Conservation (phyloP, 2,113 vertebrate species). For the Sapayoa aenigma region DNA sequence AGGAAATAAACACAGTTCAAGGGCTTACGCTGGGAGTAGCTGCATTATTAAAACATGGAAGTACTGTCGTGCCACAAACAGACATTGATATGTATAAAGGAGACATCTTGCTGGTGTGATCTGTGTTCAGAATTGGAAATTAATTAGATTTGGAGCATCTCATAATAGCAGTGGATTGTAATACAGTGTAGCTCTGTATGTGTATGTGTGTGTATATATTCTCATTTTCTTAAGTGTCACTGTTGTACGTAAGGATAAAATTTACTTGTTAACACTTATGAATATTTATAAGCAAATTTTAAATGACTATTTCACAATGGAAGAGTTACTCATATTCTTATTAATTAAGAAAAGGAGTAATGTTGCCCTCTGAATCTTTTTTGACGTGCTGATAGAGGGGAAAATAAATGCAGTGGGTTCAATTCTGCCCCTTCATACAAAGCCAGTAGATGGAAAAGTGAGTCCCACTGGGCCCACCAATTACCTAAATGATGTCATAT, state of each 20-base stretch:
- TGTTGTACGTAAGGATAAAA: background rate
- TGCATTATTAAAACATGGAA: constrained; percentile 17
- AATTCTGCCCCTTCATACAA: background rate
- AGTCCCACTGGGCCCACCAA: constrained; percentile 15
- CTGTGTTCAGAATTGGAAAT: constrained; percentile 18
- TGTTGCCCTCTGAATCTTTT: background rate
- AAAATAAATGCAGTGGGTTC: background rate
- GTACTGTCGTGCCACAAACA: constrained; percentile 9
- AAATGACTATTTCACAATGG: constrained; percentile 32
- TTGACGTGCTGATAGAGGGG: background rate
- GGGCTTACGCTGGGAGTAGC: background rate
- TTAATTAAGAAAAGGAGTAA: constrained; percentile 36
- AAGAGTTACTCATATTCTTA: background rate
- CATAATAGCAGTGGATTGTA: constrained; percentile 29
- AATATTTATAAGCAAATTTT: constrained; percentile 54
- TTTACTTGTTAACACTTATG: constrained; percentile 44
- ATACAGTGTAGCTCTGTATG: background rate
- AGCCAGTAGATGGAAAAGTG: background rate
- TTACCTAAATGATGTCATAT: constrained; percentile 2
- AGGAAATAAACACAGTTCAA: constrained; percentile 19
- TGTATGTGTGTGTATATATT: background rate
- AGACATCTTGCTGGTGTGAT: constrained; percentile 13
- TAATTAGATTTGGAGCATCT: constrained; percentile 23
- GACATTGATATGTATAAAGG: background rate
- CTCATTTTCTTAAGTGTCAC: constrained; percentile 46